A percentile compares a stretch with the other conserved stretches of the same genome.
These are phyloP conservation scores for Fragum fragum DNA, from an alignment of 2,888 invertebrate species.

Conservation along the genomic window DNA sequence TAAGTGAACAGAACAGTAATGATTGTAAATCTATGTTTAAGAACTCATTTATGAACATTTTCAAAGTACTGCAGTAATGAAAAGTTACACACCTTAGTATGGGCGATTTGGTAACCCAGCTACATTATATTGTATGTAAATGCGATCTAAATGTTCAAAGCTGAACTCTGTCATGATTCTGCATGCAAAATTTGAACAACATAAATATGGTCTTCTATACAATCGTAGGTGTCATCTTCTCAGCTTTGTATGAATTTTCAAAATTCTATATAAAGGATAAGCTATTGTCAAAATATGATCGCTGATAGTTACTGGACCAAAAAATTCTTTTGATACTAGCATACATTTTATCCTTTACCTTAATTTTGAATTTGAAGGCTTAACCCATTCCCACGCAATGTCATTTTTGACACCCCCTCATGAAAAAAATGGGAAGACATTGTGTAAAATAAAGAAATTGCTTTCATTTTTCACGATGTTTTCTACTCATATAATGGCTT, in stretches of 20 bases:
- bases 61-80: too few species aligned
- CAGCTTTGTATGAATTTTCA: constrained; percentile 7
- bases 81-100: too few species aligned
- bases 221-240: constrained; percentile 15
- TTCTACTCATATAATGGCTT: too few species aligned
- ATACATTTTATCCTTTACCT: neutral
- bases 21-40: neutral
- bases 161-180: neutral
- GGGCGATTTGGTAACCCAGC: too few species aligned
- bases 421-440: too few species aligned
- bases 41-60: neutral
- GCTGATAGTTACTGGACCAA: constrained; percentile 6
- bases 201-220: neutral
- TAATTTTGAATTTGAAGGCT: neutral
- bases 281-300: constrained; percentile 6
- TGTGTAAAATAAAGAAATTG: too few species aligned
- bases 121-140: neutral
- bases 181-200: constrained; percentile 11
- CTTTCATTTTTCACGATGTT: too few species aligned
- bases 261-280: neutral
- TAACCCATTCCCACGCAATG: too few species aligned
- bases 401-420: too few species aligned
- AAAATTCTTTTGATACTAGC: constrained; percentile 2
- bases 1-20: too few species aligned
- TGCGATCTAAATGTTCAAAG: neutral